phyloP scores from a whole-genome alignment of 2,888 invertebrate species.

The Cryptus viduatorius region DNA sequence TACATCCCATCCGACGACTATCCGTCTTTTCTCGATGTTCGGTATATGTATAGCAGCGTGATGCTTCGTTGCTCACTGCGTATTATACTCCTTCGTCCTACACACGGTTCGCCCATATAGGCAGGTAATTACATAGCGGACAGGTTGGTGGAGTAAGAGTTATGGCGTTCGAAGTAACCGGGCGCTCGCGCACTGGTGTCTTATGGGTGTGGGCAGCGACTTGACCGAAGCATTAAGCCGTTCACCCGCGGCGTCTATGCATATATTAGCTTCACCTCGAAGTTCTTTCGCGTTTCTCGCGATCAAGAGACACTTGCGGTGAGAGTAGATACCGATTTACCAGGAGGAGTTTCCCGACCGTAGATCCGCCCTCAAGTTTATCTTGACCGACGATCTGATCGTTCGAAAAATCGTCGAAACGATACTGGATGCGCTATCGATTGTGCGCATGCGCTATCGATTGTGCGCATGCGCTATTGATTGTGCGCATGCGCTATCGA shows the following conservation, averaged over 20 bases:
- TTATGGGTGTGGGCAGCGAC: slow-evolving; percentile 78
- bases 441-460: not conserved
- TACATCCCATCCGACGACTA: slow-evolving; percentile 35
- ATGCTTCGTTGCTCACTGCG: slow-evolving; percentile 7
- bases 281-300: slow-evolving; percentile 46
- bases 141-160: slow-evolving; percentile 76
- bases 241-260: slow-evolving; percentile 78
- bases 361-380: not conserved
- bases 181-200: slow-evolving; percentile 68
- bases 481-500: not conserved
- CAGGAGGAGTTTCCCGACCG: not conserved
- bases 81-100: slow-evolving; percentile 41
- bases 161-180: slow-evolving; percentile 73
- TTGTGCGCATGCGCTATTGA: not conserved
- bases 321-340: not conserved
- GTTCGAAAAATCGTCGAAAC: slow-evolving; percentile 33
- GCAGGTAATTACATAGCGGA: slow-evolving; percentile 77
- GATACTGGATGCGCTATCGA: not conserved
- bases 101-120: slow-evolving; percentile 56
- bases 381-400: slow-evolving; percentile 50
- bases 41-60: slow-evolving; percentile 28
- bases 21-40: slow-evolving; percentile 56
- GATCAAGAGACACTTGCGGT: not conserved
- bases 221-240: slow-evolving; percentile 76
- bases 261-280: slow-evolving; percentile 71